Evolutionary conservation across 2,888 invertebrate genomes (phyloP).

Genomic region (Tryphoninae sp.): DNA sequence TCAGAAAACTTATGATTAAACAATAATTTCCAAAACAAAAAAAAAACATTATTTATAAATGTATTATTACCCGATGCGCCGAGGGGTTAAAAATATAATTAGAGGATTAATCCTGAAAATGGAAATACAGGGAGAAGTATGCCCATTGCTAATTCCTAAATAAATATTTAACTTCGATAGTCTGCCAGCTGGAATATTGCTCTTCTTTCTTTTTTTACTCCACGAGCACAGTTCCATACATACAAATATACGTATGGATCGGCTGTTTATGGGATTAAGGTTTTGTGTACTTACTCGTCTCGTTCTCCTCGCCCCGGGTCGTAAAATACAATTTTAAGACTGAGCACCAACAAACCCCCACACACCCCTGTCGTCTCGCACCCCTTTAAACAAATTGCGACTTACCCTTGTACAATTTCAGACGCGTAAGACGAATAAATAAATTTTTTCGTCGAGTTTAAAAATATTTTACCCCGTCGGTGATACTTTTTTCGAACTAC

Average conservation of each 20-base stretch:
- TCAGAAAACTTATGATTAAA: too few relatives aligned
- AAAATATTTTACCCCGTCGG: too few relatives aligned
- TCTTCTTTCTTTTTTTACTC: neutral
- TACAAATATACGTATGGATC: neutral
- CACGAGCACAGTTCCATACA: neutral
- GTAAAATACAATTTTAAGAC: constrained; percentile 36
- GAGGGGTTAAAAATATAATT: neutral
- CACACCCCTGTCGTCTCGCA: too few relatives aligned
- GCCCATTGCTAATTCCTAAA: constrained; percentile 8
- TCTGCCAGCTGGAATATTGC: neutral
- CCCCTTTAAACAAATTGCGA: too few relatives aligned
- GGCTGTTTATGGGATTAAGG: constrained; percentile 12
- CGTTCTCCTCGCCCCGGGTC: neutral
- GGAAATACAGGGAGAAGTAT: neutral
- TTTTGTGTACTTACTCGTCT: constrained; percentile 16
- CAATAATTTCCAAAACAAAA: neutral
- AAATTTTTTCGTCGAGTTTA: too few relatives aligned
- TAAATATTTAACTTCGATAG: constrained; percentile 27
- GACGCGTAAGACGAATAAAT: too few relatives aligned
- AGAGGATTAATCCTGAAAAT: constrained; percentile 2
- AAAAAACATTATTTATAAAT: too few relatives aligned
- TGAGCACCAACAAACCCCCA: too few relatives aligned
- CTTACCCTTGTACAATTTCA: too few relatives aligned
- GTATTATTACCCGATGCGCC: too few relatives aligned
- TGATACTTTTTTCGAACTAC: too few relatives aligned